phyloP scores from a whole-genome alignment of 2,888 invertebrate species.

The Mongoloraphidia duomilia region DNA sequence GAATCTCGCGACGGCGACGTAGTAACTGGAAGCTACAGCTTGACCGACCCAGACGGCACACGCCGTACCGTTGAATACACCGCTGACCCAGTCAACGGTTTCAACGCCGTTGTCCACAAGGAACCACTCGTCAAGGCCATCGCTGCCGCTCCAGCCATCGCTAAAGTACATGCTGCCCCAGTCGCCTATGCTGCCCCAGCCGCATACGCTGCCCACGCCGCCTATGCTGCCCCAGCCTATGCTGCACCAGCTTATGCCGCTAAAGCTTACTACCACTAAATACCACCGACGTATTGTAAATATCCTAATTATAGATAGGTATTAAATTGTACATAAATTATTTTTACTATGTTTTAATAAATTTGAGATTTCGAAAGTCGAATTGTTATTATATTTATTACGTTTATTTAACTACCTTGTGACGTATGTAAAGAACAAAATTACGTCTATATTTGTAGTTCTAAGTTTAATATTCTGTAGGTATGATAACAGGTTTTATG shows the following conservation, averaged over 20 bases:
- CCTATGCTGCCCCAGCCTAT: slow-evolving; percentile 8
- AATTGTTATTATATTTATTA: too few relatives aligned
- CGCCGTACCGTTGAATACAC: slow-evolving; percentile 40
- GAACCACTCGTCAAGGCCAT: slow-evolving; percentile 35
- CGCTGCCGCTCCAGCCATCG: slow-evolving; percentile 19
- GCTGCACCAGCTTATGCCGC: slow-evolving; percentile 11
- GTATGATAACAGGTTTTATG: too few relatives aligned
- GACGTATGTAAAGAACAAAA: too few relatives aligned
- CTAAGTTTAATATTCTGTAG: too few relatives aligned
- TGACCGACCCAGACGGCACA: slow-evolving; percentile 40
- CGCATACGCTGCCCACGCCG: slow-evolving; percentile 1
- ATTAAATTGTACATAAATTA: too few relatives aligned
- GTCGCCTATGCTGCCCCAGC: slow-evolving; percentile 6
- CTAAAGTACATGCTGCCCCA: slow-evolving; percentile 4
- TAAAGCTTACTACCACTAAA: background rate
- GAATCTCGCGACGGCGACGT: slow-evolving; percentile 39
- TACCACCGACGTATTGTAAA: too few relatives aligned
- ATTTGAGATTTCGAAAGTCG: too few relatives aligned
- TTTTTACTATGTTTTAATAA: too few relatives aligned
- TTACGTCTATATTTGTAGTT: too few relatives aligned
- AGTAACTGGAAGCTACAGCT: slow-evolving; percentile 41
- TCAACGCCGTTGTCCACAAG: slow-evolving; percentile 48
- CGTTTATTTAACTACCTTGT: too few relatives aligned
- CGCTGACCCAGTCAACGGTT: slow-evolving; percentile 45
- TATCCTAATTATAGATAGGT: too few relatives aligned